Evolutionary conservation across 1,140 invertebrate genomes (phyloP), one percentile per base, ranked within the genome.

Genomic region (Plodia interpunctella): DNA sequence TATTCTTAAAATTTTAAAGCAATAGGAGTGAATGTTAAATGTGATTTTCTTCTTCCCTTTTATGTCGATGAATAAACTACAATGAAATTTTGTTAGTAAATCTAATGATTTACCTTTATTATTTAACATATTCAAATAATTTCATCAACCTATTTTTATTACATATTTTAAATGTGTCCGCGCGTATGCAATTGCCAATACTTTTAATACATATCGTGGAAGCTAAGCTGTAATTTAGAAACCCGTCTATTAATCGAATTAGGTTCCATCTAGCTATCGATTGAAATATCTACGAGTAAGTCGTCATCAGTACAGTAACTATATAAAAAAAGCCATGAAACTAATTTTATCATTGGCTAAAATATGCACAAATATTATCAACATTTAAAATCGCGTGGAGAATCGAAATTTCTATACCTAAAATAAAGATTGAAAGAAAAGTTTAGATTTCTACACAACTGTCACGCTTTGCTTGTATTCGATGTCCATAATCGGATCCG

Each of bases 1-100:
- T 66, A 63, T 63, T 63, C 56, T 57, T 60, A 63, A 59, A 62
- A 19, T 61, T 59, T 60, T 58, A 61, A 61, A 57, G 13, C 20
- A 53, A 53, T 21, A 10, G 9, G 30, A 1, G 30, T 32, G 30
- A 32, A 21, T 53, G 19, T 53, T 15, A 44, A 15, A 44, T 15
- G n/a, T 44, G 10, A n/a, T 10, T 15, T 10, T 11, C 30, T 44
- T 15, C 4, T 44, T 44, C 15, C 6, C 2, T 35, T 35, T 35
- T 35, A 35, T 15, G 2, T 44, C 38, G 13, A 44, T 44, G 5
- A 44, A 17, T 44, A n/a, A 44, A 15, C n/a, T 44, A 44, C 1
- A 32, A 32, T 32, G 30, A 32, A 25, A 32, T 32, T 32, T 32
- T 32, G 4, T 32, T 9, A 32, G 8, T 32, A 32, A 32, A 32